Evolutionary conservation across 1,140 invertebrate genomes (phyloP).

Genomic region (Pissodes strobi): DNA sequence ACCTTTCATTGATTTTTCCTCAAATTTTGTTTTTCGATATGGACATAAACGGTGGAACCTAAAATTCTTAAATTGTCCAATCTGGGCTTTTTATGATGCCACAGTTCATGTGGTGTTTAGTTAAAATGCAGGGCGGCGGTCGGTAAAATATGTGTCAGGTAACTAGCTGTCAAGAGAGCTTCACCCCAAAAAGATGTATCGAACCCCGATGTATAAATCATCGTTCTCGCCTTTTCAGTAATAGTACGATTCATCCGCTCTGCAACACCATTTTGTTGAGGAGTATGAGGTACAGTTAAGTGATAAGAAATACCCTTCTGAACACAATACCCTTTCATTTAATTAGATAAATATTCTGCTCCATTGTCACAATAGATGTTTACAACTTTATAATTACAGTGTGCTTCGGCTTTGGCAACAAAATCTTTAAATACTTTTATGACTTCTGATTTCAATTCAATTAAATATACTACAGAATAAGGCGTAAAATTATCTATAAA

Average conservation of each 20-base stretch:
- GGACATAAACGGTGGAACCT: constrained; percentile 56
- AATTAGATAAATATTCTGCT: constrained; percentile 54
- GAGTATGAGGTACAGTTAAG: too few relatives aligned
- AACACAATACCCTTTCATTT: constrained; percentile 54
- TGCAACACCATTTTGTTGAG: constrained; percentile 60
- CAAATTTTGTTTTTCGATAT: constrained; percentile 57
- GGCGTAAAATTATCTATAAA: constrained; percentile 55
- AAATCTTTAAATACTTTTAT: constrained; percentile 51
- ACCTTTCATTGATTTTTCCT: constrained; percentile 51
- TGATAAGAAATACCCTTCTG: constrained; percentile 58
- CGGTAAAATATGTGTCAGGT: constrained; percentile 57
- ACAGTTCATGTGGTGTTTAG: constrained; percentile 58
- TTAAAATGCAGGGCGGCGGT: constrained; percentile 50
- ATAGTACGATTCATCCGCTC: constrained; percentile 59
- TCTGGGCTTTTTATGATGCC: constrained; percentile 56
- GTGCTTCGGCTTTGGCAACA: constrained; percentile 49
- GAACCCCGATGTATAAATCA: constrained; percentile 51
- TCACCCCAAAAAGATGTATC: constrained; percentile 53
- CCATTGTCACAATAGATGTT: constrained; percentile 57
- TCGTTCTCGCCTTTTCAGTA: constrained; percentile 54
- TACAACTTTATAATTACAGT: constrained; percentile 53
- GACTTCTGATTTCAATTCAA: constrained; percentile 52
- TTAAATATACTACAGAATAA: constrained; percentile 49
- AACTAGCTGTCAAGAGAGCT: constrained; percentile 51
- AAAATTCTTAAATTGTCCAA: constrained; percentile 58